These are phyloP conservation scores for Eristalinus aeneus DNA, from an alignment of 2,888 invertebrate species.

Conservation along the genomic window DNA sequence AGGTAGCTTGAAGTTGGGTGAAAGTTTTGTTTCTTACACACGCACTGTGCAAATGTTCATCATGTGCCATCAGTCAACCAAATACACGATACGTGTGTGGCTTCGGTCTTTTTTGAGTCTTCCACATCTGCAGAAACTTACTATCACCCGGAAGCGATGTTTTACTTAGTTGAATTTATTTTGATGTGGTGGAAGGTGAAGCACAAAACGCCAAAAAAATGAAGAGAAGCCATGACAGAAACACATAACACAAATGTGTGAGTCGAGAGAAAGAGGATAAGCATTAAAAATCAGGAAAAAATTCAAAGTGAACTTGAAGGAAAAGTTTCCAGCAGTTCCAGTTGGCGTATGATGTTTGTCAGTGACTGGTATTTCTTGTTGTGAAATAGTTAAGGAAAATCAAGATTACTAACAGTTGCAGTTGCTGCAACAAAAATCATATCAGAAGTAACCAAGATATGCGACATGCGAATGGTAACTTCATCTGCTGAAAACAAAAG, in stretches of 20 bases:
- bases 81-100: conserved; percentile 35
- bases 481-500: not conserved
- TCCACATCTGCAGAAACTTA: conserved; percentile 60
- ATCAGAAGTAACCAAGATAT: conserved; percentile 19
- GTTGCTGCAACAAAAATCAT: conserved; percentile 40
- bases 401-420: conserved; percentile 49
- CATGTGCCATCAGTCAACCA: conserved; percentile 57
- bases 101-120: conserved; percentile 15
- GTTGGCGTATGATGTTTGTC: conserved; percentile 52
- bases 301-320: conserved; percentile 50
- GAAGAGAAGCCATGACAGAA: conserved; percentile 51
- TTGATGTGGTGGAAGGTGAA: conserved; percentile 63
- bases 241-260: conserved; percentile 50
- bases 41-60: conserved; percentile 1
- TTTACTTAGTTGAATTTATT: conserved; percentile 69
- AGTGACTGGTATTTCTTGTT: conserved; percentile 50
- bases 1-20: conserved; percentile 35
- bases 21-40: conserved; percentile 46
- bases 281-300: conserved; percentile 42
- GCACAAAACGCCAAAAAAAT: conserved; percentile 34
- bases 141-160: conserved; percentile 59
- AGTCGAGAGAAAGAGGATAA: conserved; percentile 26
- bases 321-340: conserved; percentile 51
- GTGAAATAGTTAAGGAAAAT: conserved; percentile 42
- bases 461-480: conserved; percentile 31